phyloP scores from a whole-genome alignment of 2,113 vertebrate species.

The Catharus bicknelli region DNA sequence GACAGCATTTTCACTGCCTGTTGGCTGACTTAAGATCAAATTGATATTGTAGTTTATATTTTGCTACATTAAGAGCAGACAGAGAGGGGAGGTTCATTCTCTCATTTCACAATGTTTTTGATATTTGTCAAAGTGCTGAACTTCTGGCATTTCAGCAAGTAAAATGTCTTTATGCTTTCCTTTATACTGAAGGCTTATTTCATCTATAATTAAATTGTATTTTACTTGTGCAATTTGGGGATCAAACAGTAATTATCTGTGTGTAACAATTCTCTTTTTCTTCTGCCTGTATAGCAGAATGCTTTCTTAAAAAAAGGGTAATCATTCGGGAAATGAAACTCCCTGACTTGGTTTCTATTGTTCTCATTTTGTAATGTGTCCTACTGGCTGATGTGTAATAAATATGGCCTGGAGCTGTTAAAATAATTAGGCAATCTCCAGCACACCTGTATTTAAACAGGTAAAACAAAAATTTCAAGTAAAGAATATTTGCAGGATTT shows the following conservation, averaged over 20 bases:
- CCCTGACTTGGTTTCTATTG: neutral
- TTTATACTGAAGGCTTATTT: constrained; percentile 30
- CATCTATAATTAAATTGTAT: constrained; percentile 37
- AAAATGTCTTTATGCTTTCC: constrained; percentile 16
- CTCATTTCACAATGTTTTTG: neutral
- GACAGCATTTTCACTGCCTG: neutral
- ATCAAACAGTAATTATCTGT: constrained; percentile 31
- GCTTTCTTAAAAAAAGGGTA: neutral
- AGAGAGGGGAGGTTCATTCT: neutral
- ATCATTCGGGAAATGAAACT: neutral
- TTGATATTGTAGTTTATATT: neutral
- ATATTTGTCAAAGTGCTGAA: neutral
- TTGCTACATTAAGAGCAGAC: neutral
- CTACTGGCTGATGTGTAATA: neutral
- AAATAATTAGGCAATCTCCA: neutral
- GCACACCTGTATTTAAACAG: neutral
- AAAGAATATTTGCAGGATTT: neutral
- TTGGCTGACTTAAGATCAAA: neutral
- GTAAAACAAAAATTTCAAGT: neutral
- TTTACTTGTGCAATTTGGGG: constrained; percentile 8
- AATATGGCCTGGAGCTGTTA: neutral
- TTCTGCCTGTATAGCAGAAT: neutral
- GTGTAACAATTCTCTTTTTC: neutral
- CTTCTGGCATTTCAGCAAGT: constrained; percentile 8
- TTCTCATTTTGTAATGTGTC: neutral